A percentile compares a stretch with the other conserved stretches of the same genome.
These are phyloP conservation scores for Diachrysia chrysitis DNA, from an alignment of 2,888 invertebrate genomes.

Conservation along the genomic window DNA sequence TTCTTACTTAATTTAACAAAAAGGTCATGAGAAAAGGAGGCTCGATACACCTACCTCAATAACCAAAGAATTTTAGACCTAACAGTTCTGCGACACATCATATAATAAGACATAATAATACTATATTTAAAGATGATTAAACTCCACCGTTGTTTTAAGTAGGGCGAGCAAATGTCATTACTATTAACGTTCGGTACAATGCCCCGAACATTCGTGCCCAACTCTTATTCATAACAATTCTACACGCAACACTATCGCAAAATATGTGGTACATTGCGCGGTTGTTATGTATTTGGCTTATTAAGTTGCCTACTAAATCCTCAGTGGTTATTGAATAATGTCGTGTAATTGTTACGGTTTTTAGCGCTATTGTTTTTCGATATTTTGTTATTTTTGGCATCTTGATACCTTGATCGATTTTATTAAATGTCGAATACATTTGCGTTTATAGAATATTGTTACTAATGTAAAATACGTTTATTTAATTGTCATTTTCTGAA, in stretches of 20 bases:
- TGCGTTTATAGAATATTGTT: slow-evolving; percentile 48
- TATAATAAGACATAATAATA: slow-evolving; percentile 39
- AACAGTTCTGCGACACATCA: slow-evolving; percentile 15
- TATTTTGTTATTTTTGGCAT: slow-evolving; percentile 26
- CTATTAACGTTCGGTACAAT: slow-evolving; percentile 59
- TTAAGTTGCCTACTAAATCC: background rate
- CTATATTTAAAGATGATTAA: slow-evolving; percentile 57
- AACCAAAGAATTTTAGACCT: background rate
- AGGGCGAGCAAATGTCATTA: slow-evolving; percentile 61
- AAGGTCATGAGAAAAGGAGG: slow-evolving; percentile 17
- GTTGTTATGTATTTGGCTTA: background rate
- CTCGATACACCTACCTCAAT: background rate
- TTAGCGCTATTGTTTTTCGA: slow-evolving; percentile 47
- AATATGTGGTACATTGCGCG: slow-evolving; percentile 8
- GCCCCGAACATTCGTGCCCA: slow-evolving; percentile 38
- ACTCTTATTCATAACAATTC: slow-evolving; percentile 35
- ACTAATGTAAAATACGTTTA: no score
- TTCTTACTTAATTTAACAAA: slow-evolving; percentile 12
- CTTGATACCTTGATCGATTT: slow-evolving; percentile 11
- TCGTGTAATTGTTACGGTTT: slow-evolving; percentile 23
- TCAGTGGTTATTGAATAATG: background rate
- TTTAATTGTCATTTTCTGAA: no score
- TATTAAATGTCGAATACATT: slow-evolving; percentile 40
- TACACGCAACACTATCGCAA: slow-evolving; percentile 11
- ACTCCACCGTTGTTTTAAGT: slow-evolving; percentile 47